Evolutionary conservation across 2,113 vertebrate species (phyloP).

Genomic region (Cephalopterus ornatus): DNA sequence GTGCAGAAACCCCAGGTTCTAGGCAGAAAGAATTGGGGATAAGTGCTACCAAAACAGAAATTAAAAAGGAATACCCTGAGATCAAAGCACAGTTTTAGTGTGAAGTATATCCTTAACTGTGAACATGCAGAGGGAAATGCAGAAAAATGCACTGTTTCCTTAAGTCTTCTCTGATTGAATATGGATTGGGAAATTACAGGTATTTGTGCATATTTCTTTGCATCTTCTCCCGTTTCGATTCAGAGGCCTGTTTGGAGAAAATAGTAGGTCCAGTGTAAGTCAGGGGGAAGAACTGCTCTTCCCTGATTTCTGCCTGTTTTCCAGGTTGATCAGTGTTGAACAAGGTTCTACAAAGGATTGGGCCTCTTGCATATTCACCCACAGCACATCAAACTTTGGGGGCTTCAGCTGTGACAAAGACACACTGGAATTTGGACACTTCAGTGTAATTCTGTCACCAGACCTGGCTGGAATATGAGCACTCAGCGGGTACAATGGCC

Average conservation of each 20-base stretch:
- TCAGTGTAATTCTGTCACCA: not conserved
- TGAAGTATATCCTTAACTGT: not conserved
- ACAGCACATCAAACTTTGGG: not conserved
- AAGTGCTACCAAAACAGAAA: slow-evolving; percentile 7
- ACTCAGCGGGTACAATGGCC: not conserved
- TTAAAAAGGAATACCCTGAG: not conserved
- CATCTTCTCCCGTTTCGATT: not conserved
- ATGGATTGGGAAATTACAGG: not conserved
- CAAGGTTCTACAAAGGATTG: not conserved
- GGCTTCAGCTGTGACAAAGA: not conserved
- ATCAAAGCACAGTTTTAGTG: not conserved
- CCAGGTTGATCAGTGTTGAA: not conserved
- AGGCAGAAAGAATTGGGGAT: not conserved
- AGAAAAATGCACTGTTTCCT: not conserved
- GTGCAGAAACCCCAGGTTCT: not conserved
- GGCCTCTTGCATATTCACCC: not conserved
- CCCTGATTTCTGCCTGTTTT: not conserved
- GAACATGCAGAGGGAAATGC: not conserved
- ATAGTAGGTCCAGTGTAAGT: not conserved
- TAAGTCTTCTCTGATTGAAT: not conserved
- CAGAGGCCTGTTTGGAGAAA: not conserved
- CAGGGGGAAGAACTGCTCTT: not conserved
- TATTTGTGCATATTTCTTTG: not conserved
- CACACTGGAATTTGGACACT: not conserved
- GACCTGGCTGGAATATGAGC: not conserved